phyloP scores from a whole-genome alignment of 1,140 invertebrate genomes.

The Musca domestica region DNA sequence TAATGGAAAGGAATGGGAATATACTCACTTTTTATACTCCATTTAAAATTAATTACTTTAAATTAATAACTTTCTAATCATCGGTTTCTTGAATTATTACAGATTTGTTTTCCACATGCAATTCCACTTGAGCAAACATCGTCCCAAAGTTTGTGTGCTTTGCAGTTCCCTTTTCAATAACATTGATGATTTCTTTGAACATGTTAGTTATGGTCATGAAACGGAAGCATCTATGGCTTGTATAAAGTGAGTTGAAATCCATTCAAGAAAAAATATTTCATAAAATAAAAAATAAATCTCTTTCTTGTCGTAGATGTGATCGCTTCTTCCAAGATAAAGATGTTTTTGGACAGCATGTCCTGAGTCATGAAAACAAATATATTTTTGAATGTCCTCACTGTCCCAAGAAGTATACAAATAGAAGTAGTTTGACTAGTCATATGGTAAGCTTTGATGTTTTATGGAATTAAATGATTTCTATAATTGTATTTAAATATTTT shows the following conservation, averaged over 20 bases:
- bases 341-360: slow-evolving; percentile 34
- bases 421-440: slow-evolving; percentile 35
- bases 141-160: slow-evolving; percentile 42
- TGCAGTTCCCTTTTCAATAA: slow-evolving; percentile 38
- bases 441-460: slow-evolving; percentile 29
- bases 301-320: slow-evolving; percentile 38
- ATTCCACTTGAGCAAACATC: slow-evolving; percentile 44
- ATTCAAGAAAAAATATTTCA: background rate
- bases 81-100: background rate
- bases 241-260: slow-evolving; percentile 31
- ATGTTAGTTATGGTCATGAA: slow-evolving; percentile 44
- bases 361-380: slow-evolving; percentile 31
- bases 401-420: slow-evolving; percentile 35
- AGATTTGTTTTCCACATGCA: slow-evolving; percentile 49
- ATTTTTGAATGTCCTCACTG: slow-evolving; percentile 37
- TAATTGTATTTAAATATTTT: slow-evolving; percentile 3
- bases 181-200: slow-evolving; percentile 44
- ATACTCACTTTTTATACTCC: too few species aligned
- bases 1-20: too few species aligned
- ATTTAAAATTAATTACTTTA: too few species aligned
- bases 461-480: background rate
- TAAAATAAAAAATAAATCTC: background rate
- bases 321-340: slow-evolving; percentile 39
- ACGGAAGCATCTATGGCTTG: slow-evolving; percentile 38
- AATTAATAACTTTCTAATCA: too few species aligned